phyloP scores from a whole-genome alignment of 2,797 vertebrate genomes.

The Dermochelys coriacea region DNA sequence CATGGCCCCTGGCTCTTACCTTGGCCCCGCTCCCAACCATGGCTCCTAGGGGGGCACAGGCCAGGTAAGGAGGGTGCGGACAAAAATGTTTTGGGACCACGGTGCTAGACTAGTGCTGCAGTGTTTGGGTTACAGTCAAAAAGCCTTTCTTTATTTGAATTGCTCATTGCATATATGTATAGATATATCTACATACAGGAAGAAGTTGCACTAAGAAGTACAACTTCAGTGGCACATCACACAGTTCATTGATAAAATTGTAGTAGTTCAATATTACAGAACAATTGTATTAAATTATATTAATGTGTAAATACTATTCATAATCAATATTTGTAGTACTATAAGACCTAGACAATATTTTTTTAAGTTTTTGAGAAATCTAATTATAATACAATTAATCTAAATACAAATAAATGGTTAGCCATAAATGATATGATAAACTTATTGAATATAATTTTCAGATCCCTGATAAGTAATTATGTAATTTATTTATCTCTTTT shows the following conservation, averaged over 20 bases:
- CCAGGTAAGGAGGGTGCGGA: no score
- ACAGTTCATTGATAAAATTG: background rate
- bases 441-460: constrained; percentile 53
- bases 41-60: no score
- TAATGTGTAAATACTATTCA: background rate
- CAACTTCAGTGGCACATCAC: background rate
- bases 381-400: constrained; percentile 27
- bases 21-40: no score
- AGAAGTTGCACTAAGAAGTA: background rate
- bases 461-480: constrained; percentile 6
- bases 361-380: constrained; percentile 10
- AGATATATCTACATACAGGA: background rate
- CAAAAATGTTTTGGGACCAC: no score
- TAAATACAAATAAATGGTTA: constrained; percentile 51
- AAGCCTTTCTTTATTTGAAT: background rate
- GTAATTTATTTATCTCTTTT: constrained; percentile 8
- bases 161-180: background rate
- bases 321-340: background rate
- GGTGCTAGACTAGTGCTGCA: background rate
- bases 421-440: constrained; percentile 55
- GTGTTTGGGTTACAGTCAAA: background rate
- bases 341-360: background rate
- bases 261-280: background rate
- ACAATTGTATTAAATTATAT: background rate
- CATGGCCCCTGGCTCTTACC: no score